Conservation (phyloP, 2,113 vertebrate genomes). For the Coptodon bakossiorum region DNA sequence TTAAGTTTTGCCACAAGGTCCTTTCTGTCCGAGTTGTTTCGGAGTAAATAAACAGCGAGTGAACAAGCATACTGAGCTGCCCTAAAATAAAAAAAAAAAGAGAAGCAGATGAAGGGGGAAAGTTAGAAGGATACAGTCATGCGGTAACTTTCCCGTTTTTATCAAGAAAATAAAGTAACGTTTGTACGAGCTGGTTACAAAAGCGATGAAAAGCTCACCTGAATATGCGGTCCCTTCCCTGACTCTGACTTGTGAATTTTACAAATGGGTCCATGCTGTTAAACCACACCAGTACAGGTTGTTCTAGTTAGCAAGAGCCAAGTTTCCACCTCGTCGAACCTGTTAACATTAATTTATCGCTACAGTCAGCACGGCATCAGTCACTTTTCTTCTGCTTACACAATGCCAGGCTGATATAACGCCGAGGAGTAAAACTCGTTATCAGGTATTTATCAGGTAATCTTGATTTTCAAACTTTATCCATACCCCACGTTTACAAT, state of each 20-base stretch:
- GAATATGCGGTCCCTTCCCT: slow-evolving; percentile 86
- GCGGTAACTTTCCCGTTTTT: neutral
- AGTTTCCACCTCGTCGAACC: neutral
- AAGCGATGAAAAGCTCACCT: slow-evolving; percentile 65
- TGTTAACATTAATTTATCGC: neutral
- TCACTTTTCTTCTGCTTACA: neutral
- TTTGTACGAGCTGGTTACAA: neutral
- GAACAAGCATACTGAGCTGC: slow-evolving; percentile 90
- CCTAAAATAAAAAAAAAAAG: slow-evolving; percentile 70
- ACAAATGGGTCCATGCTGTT: slow-evolving; percentile 78
- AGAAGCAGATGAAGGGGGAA: neutral
- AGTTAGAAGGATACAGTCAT: neutral
- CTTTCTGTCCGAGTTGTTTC: slow-evolving; percentile 72
- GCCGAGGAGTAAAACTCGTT: neutral
- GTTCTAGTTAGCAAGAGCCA: neutral
- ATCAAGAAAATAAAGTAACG: neutral
- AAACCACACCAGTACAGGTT: slow-evolving; percentile 4
- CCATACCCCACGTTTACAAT: neutral
- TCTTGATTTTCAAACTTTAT: neutral
- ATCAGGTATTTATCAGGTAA: neutral
- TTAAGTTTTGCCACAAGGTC: slow-evolving; percentile 79
- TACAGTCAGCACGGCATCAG: neutral
- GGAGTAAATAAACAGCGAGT: slow-evolving; percentile 81
- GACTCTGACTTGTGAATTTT: slow-evolving; percentile 79
- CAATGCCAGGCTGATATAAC: neutral